Percentiles rank a stretch among this genome's conserved stretches.
Conservation (phyloP, 2,797 vertebrate species). For the Psittacula echo region DNA sequence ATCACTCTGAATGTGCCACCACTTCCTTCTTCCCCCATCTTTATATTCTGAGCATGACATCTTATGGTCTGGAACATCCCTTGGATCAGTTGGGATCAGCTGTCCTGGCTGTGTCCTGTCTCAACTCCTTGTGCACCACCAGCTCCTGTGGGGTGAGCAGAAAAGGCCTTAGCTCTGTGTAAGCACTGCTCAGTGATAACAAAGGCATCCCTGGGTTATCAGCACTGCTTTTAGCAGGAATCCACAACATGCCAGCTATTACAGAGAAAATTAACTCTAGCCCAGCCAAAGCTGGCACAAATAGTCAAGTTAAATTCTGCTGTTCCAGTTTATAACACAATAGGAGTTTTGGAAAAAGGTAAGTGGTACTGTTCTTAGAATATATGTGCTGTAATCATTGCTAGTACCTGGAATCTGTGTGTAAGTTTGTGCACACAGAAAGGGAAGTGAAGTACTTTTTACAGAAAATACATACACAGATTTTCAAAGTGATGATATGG, state of each 20-base stretch:
- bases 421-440: neutral
- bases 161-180: neutral
- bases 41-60: neutral
- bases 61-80: neutral
- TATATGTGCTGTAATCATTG: neutral
- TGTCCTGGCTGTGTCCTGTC: neutral
- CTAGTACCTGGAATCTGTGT: neutral
- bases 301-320: neutral
- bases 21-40: neutral
- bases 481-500: neutral
- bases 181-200: neutral
- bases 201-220: neutral
- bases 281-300: neutral
- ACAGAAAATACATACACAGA: accelerated
- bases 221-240: neutral
- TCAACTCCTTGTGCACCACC: neutral
- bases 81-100: neutral
- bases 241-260: neutral
- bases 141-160: neutral
- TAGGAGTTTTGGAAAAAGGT: neutral
- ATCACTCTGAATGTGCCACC: neutral
- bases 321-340: neutral
- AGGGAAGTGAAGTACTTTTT: neutral
- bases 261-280: neutral
- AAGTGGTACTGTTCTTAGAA: neutral